A percentile compares a stretch with the other conserved stretches of the same genome.
Evolutionary conservation across 2,797 vertebrate species (phyloP).

Genomic region (Lycodopsis pacificus): DNA sequence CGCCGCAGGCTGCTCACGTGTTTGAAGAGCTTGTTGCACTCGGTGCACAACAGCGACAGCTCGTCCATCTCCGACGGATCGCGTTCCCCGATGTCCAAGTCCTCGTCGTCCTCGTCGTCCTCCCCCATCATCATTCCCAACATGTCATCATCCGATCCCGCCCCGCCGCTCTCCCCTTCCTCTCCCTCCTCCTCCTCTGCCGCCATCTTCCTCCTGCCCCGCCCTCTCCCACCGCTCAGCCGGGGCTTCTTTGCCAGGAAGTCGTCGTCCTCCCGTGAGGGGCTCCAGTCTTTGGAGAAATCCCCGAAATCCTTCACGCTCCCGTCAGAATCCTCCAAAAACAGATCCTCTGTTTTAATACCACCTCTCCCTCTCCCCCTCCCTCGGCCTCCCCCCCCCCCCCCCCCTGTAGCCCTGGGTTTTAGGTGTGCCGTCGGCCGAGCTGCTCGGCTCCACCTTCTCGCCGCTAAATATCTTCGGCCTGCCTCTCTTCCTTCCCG

Average conservation of each 20-base stretch:
- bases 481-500: conserved; percentile 69
- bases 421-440: conserved; percentile 59
- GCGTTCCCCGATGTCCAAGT: conserved; percentile 69
- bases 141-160: conserved; percentile 67
- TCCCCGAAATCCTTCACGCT: conserved; percentile 67
- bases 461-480: conserved; percentile 70
- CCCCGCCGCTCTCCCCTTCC: conserved; percentile 20
- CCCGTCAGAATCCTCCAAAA: conserved; percentile 55
- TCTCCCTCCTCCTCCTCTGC: conserved; percentile 58
- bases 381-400: conserved; percentile 71
- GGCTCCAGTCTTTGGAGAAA: conserved; percentile 75
- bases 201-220: conserved; percentile 45
- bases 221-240: conserved; percentile 40
- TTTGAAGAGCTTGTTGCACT: conserved; percentile 93
- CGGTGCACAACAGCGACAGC: conserved; percentile 89
- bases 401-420: conserved; percentile 44
- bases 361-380: conserved; percentile 73
- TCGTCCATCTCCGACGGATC: conserved; percentile 71
- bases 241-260: conserved; percentile 46
- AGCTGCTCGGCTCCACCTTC: conserved; percentile 68
- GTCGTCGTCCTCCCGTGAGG: conserved; percentile 68
- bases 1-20: conserved; percentile 95
- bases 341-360: conserved; percentile 11
- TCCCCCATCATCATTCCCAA: conserved; percentile 35
- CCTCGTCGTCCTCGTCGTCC: conserved; percentile 18